These are phyloP conservation scores for Lucilia sericata DNA, from an alignment of 1,140 invertebrate species.

Conservation along the genomic window DNA sequence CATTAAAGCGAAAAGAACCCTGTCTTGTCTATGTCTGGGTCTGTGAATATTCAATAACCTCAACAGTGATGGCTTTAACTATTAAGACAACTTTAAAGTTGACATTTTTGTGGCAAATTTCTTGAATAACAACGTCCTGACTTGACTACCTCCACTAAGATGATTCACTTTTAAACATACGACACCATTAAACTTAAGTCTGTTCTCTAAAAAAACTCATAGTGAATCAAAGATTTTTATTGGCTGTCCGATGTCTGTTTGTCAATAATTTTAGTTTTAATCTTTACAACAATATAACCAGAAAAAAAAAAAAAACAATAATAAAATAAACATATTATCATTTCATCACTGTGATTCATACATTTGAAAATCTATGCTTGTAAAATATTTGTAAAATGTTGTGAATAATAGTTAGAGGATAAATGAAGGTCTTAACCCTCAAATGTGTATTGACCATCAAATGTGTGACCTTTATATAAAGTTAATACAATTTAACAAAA, in stretches of 20 bases:
- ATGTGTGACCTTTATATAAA: background rate
- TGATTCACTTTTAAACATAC: too few relatives aligned
- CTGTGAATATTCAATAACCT: slow-evolving; percentile 17
- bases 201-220: background rate
- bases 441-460: slow-evolving; percentile 5
- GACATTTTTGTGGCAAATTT: background rate
- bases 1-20: background rate
- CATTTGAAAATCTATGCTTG: slow-evolving; percentile 9
- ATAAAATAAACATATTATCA: background rate
- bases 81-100: background rate
- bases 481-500: background rate
- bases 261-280: background rate
- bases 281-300: background rate
- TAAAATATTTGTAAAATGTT: too few relatives aligned
- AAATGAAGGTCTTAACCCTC: slow-evolving; percentile 26
- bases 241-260: background rate
- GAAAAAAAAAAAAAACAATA: background rate
- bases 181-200: background rate
- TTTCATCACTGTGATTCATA: background rate
- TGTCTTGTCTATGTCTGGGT: slow-evolving; percentile 14
- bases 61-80: slow-evolving; percentile 3
- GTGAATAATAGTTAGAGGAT: background rate
- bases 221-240: background rate
- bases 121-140: too few relatives aligned
- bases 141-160: too few relatives aligned